phyloP scores from a whole-genome alignment of 2,888 invertebrate genomes.

The Tipula helvola region DNA sequence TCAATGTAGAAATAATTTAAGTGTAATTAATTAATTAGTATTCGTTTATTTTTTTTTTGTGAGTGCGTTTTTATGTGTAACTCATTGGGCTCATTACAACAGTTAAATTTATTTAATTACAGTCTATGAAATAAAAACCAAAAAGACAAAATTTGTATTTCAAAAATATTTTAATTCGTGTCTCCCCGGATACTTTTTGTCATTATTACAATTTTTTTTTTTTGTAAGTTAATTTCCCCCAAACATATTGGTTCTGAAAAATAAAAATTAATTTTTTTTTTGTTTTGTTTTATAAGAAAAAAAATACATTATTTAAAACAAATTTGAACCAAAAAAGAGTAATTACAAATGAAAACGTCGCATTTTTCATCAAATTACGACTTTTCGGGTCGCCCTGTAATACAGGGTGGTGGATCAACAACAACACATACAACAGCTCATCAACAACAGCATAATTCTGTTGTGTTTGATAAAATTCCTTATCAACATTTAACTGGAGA shows the following conservation, averaged over 20 bases:
- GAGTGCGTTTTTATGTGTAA: neutral
- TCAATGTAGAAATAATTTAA: neutral
- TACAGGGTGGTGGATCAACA: constrained; percentile 20
- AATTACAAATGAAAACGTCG: constrained; percentile 26
- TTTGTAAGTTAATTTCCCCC: neutral
- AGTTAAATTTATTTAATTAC: neutral
- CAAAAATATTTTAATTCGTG: neutral
- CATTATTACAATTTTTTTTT: neutral
- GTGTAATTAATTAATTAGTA: neutral
- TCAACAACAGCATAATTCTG: neutral
- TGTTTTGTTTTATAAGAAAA: neutral
- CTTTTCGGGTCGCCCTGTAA: constrained; percentile 24
- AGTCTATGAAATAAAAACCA: neutral
- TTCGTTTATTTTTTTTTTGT: neutral
- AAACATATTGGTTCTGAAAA: neutral
- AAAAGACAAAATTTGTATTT: neutral
- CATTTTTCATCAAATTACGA: constrained; percentile 25
- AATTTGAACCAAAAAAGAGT: constrained; percentile 9
- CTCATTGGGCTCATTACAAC: neutral
- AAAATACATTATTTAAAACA: neutral
- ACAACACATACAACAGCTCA: constrained; percentile 13
- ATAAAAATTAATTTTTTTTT: neutral
- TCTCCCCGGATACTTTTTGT: neutral
- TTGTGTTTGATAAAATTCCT: constrained; percentile 14
- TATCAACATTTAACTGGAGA: constrained; percentile 16